These are phyloP conservation scores for Paraplagusia blochii DNA, from an alignment of 2,113 vertebrate genomes.

Conservation along the genomic window DNA sequence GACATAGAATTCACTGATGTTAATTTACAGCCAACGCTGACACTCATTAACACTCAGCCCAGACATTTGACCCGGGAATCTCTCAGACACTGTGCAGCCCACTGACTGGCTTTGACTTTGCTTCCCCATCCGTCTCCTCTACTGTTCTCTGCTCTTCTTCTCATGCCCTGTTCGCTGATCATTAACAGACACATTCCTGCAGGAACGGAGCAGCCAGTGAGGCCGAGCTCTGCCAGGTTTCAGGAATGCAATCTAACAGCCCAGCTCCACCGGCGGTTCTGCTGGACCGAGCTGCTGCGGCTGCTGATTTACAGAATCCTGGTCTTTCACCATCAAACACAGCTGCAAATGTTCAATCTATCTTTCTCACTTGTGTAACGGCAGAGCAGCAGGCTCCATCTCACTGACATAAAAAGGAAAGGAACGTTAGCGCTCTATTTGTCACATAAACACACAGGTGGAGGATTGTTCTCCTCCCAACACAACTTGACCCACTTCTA, in stretches of 20 bases:
- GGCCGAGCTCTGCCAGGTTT: constrained; percentile 39
- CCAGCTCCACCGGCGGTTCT: neutral
- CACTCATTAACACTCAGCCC: constrained; percentile 27
- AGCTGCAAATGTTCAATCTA: constrained; percentile 6
- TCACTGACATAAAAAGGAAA: constrained; percentile 24
- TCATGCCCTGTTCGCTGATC: constrained; percentile 38
- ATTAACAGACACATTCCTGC: constrained; percentile 57
- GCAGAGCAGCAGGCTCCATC: neutral
- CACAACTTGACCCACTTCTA: constrained; percentile 54
- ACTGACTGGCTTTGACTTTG: constrained; percentile 8
- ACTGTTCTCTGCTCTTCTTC: neutral
- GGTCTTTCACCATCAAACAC: constrained; percentile 12
- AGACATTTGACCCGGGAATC: constrained; percentile 39
- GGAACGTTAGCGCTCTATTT: constrained; percentile 31
- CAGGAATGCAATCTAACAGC: constrained; percentile 48
- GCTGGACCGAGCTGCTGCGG: constrained; percentile 20
- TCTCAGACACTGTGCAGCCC: constrained; percentile 9
- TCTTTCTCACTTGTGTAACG: neutral
- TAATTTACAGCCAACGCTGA: constrained; percentile 8
- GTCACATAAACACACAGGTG: constrained; percentile 12
- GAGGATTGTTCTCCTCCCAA: constrained; percentile 12
- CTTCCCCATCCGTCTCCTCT: neutral
- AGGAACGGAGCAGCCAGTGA: constrained; percentile 34
- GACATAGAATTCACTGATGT: constrained; percentile 5
- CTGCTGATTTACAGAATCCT: constrained; percentile 4